Evolutionary conservation across 2,888 invertebrate species (phyloP), one percentile per base, ranked within the genome.

Genomic region (Polyommatus icarus): DNA sequence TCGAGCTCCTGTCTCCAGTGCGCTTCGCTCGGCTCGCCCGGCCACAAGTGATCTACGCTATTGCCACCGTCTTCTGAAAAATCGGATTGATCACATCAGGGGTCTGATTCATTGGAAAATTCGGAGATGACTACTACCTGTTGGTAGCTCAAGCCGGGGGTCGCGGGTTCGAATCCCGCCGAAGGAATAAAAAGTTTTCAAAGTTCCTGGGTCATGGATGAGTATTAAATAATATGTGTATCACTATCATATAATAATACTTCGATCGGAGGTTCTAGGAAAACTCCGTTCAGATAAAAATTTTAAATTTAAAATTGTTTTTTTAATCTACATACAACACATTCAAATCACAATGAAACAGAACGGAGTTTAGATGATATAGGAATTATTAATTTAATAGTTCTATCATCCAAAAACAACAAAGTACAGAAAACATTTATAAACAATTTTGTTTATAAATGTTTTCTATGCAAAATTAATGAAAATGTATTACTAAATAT

Each of bases 21-120:
- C 20, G 95, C 90, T 76, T 93, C 91, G 81, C 91, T 95, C 54
- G 95, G 95, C 81, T 95, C 94, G 82, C 95, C 95, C 18, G 94
- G 93, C 92, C 95, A 94, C 72, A 88, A 88, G 57, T 91, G 91
- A 61, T 89, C 90, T 84, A 91, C 79, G 82, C 88, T 93, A 84
- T 93, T 91, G 32, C 93, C 93, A 78, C 93, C 92, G 75, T 91
- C 93, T 83, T 93, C 93, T 93, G 87, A 29, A 87, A 85, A 75
- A 79, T 76, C 78, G 57, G 77, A 59, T 18, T 36, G 20, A 72
- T 54, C 5, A n/a, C 7, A 46, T 10, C 8, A 50, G 15, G 12
- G 15, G 50, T 50, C 10, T 15, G 15, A 15, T 50, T 50, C 10
- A 15, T 12, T 50, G 10, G 3, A 3, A 50, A 3, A 15, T 15